phyloP scores from a whole-genome alignment of 2,888 invertebrate species.

The Podabrus alpinus region DNA sequence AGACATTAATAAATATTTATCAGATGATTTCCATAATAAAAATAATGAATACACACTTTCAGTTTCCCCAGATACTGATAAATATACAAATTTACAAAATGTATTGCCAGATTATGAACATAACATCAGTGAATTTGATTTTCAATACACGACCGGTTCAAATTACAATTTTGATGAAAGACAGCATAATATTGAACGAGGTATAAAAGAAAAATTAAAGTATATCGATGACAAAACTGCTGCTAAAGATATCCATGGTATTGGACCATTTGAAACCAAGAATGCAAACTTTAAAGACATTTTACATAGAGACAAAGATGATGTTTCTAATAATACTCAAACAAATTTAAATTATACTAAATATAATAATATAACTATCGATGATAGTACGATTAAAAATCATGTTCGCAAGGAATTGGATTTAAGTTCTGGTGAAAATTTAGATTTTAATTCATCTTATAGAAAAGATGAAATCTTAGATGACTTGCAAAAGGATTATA shows the following conservation, averaged over 20 bases:
- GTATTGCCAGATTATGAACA: slow-evolving; percentile 24
- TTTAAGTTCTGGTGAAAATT: slow-evolving; percentile 56
- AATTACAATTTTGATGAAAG: slow-evolving; percentile 61
- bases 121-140: slow-evolving; percentile 5
- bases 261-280: slow-evolving; percentile 29
- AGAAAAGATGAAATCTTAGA: slow-evolving; percentile 62
- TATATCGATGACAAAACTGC: slow-evolving; percentile 35
- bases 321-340: slow-evolving; percentile 33
- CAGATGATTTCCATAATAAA: slow-evolving; percentile 59
- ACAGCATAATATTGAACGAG: slow-evolving; percentile 59
- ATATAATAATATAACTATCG: slow-evolving; percentile 42
- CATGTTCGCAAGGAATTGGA: slow-evolving; percentile 46
- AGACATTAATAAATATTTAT: slow-evolving; percentile 56
- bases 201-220: slow-evolving; percentile 59
- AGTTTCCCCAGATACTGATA: slow-evolving; percentile 54
- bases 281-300: slow-evolving; percentile 38
- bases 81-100: slow-evolving; percentile 41
- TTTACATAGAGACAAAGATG: slow-evolving; percentile 15
- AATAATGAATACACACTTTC: slow-evolving; percentile 60
- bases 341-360: slow-evolving; percentile 43
- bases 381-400: slow-evolving; percentile 43
- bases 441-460: slow-evolving; percentile 58
- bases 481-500: slow-evolving; percentile 56
- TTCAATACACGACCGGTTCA: slow-evolving; percentile 59
- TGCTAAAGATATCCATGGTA: slow-evolving; percentile 26